Evolutionary conservation across 2,888 invertebrate genomes (phyloP).

Genomic region (Caenorhabditis japonica): DNA sequence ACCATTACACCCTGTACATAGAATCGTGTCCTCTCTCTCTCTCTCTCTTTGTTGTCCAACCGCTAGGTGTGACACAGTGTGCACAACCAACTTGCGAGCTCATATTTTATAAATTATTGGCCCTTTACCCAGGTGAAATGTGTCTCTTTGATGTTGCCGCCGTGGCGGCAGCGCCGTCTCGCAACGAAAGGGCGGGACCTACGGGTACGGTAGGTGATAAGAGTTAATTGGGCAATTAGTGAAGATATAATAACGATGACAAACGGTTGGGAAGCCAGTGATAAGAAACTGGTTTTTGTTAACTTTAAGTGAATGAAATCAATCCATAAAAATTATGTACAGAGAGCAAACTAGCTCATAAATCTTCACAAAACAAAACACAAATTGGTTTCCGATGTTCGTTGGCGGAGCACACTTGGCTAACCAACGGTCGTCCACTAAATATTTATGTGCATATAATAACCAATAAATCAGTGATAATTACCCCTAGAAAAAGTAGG

Average conservation of each 20-base stretch:
- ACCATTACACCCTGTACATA: no score
- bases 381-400: constrained; percentile 45
- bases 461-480: constrained; percentile 30
- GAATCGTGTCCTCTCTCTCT: no score
- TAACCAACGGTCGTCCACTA: constrained; percentile 12
- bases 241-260: constrained; percentile 31
- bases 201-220: constrained; percentile 36
- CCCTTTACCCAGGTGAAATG: constrained; percentile 29
- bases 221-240: constrained; percentile 21
- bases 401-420: no score
- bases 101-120: constrained; percentile 47
- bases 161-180: background rate
- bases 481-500: constrained; percentile 3
- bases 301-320: no score
- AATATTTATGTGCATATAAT: constrained; percentile 26
- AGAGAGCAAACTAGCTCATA: no score
- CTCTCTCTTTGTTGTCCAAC: background rate
- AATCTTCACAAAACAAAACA: constrained; percentile 11
- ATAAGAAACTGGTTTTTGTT: background rate
- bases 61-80: constrained; percentile 12
- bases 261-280: constrained; percentile 35
- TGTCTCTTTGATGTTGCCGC: constrained; percentile 36
- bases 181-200: constrained; percentile 15
- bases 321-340: no score
- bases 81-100: constrained; percentile 35